Conservation (phyloP, 2,113 vertebrate genomes). For the Paedocypris sp. region DNA sequence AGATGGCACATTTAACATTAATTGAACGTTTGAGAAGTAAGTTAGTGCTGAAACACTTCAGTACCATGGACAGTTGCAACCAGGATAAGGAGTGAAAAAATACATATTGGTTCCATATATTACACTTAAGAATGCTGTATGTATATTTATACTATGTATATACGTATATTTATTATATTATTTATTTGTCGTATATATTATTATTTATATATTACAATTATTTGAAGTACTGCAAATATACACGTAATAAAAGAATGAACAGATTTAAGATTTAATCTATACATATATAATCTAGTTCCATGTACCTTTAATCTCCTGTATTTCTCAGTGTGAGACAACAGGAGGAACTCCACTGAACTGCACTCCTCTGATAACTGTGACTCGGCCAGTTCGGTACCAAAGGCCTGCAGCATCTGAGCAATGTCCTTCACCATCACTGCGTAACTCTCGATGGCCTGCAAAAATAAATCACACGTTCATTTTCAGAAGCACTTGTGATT, state of each 20-base stretch:
- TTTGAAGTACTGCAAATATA: no score
- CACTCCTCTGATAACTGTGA: constrained; percentile 71
- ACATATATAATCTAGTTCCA: not conserved
- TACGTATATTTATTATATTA: no score
- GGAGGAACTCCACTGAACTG: constrained; percentile 66
- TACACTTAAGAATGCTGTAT: no score
- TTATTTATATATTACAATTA: no score
- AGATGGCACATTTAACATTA: no score
- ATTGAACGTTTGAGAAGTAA: no score
- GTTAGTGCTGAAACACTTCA: constrained; percentile 31
- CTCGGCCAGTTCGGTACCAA: constrained; percentile 87
- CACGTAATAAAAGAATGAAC: no score
- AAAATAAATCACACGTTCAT: not conserved
- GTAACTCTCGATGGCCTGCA: constrained; percentile 93
- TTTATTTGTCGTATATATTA: no score
- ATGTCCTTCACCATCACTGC: constrained; percentile 92
- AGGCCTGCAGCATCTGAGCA: constrained; percentile 87
- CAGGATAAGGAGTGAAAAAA: not conserved
- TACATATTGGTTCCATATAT: no score
- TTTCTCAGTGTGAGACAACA: constrained; percentile 71
- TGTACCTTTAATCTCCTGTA: constrained; percentile 85
- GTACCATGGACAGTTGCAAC: constrained; percentile 53
- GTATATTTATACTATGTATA: no score
- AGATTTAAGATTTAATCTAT: no score
- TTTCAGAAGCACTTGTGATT: not conserved